Conservation (phyloP, 1,140 invertebrate species). For the Piezodorus guildinii region DNA sequence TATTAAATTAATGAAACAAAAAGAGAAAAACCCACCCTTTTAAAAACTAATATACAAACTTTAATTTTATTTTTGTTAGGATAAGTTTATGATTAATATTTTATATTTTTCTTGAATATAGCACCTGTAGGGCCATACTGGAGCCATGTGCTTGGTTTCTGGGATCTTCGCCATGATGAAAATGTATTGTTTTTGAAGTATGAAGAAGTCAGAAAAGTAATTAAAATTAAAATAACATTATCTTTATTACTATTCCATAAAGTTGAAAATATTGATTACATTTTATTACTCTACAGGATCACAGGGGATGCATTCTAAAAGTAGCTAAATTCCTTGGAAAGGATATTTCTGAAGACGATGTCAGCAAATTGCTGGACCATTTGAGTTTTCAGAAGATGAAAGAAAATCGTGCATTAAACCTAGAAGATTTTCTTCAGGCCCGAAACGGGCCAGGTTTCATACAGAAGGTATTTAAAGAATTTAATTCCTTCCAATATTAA, state of each 20-base stretch:
- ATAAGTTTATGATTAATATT: too few relatives aligned
- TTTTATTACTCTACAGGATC: slow-evolving; percentile 35
- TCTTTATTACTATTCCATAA: slow-evolving; percentile 35
- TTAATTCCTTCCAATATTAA: too few relatives aligned
- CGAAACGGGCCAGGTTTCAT: slow-evolving; percentile 38
- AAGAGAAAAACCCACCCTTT: too few relatives aligned
- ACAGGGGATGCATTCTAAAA: slow-evolving; percentile 47
- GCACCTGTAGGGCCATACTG: slow-evolving; percentile 55
- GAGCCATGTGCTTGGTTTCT: slow-evolving; percentile 54
- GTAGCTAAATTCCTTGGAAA: slow-evolving; percentile 64
- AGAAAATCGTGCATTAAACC: slow-evolving; percentile 61
- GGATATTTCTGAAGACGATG: slow-evolving; percentile 48
- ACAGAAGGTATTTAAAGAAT: slow-evolving; percentile 14
- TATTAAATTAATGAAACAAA: too few relatives aligned
- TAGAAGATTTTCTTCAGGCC: slow-evolving; percentile 39
- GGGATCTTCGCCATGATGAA: slow-evolving; percentile 52
- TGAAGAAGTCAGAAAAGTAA: slow-evolving; percentile 67
- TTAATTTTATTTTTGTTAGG: too few relatives aligned
- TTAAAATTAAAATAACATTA: background rate
- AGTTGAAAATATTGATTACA: slow-evolving; percentile 36
- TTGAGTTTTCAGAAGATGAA: slow-evolving; percentile 56
- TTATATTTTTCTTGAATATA: slow-evolving; percentile 24
- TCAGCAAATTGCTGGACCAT: slow-evolving; percentile 54
- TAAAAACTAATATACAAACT: too few relatives aligned
- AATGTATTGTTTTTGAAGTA: slow-evolving; percentile 74